Evolutionary conservation across 1,140 invertebrate species (phyloP).

Genomic region (Aradophagus sp.): DNA sequence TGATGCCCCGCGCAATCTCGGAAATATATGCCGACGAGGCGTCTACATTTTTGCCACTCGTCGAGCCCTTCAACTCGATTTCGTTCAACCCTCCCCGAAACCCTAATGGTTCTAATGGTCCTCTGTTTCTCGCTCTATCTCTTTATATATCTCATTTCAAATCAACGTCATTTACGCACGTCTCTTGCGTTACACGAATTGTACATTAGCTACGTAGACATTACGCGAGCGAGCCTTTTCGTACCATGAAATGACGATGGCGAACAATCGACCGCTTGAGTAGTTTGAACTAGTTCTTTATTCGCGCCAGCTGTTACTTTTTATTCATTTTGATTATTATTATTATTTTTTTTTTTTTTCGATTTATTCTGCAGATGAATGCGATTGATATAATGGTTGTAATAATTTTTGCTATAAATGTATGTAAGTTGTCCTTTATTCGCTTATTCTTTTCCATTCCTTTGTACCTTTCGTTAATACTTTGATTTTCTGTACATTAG

Average conservation of each 20-base stretch:
- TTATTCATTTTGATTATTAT: too few relatives aligned
- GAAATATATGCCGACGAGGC: constrained; percentile 18
- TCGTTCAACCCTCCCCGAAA: constrained; percentile 4
- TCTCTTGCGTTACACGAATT: constrained; percentile 29
- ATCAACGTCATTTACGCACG: constrained; percentile 27
- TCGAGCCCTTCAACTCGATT: background rate
- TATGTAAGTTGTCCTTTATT: too few relatives aligned
- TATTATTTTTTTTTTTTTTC: too few relatives aligned
- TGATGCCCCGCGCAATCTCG: constrained; percentile 13
- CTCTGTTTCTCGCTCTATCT: constrained; percentile 8
- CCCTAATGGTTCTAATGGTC: background rate
- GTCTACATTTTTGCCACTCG: too few relatives aligned
- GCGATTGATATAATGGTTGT: too few relatives aligned
- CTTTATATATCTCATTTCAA: constrained; percentile 32
- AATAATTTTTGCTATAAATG: too few relatives aligned
- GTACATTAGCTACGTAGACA: constrained; percentile 31
- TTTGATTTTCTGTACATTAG: too few relatives aligned
- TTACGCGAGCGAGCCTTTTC: constrained; percentile 17
- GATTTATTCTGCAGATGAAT: too few relatives aligned
- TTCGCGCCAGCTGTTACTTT: too few relatives aligned
- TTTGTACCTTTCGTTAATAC: too few relatives aligned
- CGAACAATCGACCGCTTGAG: constrained; percentile 1
- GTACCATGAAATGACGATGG: constrained; percentile 20
- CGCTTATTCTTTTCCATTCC: too few relatives aligned
- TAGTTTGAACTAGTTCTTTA: too few relatives aligned